These are phyloP conservation scores for Chelon auratus DNA, from an alignment of 2,797 vertebrate genomes.

Conservation along the genomic window DNA sequence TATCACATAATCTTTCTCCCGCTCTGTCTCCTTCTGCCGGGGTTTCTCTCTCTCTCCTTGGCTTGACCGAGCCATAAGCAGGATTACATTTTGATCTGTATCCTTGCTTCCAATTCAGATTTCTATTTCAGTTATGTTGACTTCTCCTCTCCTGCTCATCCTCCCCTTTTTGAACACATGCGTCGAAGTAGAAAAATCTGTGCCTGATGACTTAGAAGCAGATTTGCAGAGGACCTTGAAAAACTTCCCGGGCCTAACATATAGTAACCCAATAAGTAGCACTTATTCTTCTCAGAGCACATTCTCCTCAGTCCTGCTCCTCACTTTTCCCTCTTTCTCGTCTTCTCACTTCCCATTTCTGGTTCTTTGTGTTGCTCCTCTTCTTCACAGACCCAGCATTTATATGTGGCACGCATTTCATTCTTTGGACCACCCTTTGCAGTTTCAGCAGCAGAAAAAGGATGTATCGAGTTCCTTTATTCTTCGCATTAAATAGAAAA, in stretches of 20 bases:
- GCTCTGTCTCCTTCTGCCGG: constrained; percentile 40
- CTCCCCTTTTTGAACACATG: constrained; percentile 63
- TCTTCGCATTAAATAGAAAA: not conserved
- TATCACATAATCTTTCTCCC: constrained; percentile 76
- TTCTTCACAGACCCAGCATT: not conserved
- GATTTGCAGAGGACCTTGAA: constrained; percentile 88
- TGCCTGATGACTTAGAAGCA: constrained; percentile 87
- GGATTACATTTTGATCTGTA: constrained; percentile 85
- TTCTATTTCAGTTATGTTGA: constrained; percentile 82
- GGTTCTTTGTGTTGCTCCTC: constrained; percentile 23
- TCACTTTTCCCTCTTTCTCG: constrained; percentile 24
- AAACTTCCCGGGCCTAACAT: constrained; percentile 89
- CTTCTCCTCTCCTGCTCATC: constrained; percentile 34
- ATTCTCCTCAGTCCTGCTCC: constrained; percentile 13
- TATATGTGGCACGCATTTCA: constrained; percentile 3
- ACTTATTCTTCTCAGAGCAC: constrained; percentile 43
- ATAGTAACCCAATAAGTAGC: constrained; percentile 72
- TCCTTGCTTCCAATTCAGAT: constrained; percentile 82
- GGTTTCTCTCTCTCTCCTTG: constrained; percentile 51
- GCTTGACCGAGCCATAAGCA: constrained; percentile 78
- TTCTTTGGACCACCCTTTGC: not conserved
- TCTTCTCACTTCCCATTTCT: constrained; percentile 41
- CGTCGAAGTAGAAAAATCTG: constrained; percentile 73
- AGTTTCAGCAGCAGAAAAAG: not conserved
- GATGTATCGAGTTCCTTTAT: not conserved